Base-by-base conservation (phyloP, 37 sponge, comb jelly and placozoan species). In the Theonella swinhoei region DNA sequence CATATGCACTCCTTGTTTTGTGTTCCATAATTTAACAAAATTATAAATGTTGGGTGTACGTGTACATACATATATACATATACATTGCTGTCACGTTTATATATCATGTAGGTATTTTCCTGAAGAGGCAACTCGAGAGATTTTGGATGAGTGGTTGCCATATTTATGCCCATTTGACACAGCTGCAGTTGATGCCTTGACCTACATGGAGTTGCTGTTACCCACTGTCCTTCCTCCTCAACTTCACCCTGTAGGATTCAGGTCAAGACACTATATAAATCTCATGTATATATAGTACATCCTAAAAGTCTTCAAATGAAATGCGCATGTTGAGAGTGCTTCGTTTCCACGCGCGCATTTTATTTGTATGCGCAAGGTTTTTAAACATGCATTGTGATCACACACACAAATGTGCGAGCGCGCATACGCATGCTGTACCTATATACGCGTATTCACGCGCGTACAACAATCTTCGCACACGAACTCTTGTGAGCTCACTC, bases 61-160 rank as follows among this genome's bases (percentile, higher is more conserved):
- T 9, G 36, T 28, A 32, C 36, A 7, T 23, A 32, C 28, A 25
- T 35, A 32, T n/a, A n/a, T 75, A 38, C 30, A 42, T 5, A n/a
- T 3, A 24, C 39, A 29, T 23, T 26, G 22, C 58, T 31, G 38
- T 68, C 9, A 39, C 64, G 11, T 25, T 41, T 47, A 36, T 64
- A 5, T 33, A 42, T 35, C 69, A 9, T 67, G 17, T 68, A 93
- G 95, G 64, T 98, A 98, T 69, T 98, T 98, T 78, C 87, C 99
- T 75, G 75, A 78, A 7, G 93, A 89, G 78, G 75, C 83, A 26
- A 98, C 99, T 17, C 80, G 82, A 30, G 97, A 98, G 87, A 96
- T 98, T 84, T 72, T 98, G 61, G 85, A 91, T 35, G 99, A 98
- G 67, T 91, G 92, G 91, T 64, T 85, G 34, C 99, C 99, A 33